Evolutionary conservation across 2,797 vertebrate species (phyloP).

Genomic region (Parauchenoglanis punctatus): DNA sequence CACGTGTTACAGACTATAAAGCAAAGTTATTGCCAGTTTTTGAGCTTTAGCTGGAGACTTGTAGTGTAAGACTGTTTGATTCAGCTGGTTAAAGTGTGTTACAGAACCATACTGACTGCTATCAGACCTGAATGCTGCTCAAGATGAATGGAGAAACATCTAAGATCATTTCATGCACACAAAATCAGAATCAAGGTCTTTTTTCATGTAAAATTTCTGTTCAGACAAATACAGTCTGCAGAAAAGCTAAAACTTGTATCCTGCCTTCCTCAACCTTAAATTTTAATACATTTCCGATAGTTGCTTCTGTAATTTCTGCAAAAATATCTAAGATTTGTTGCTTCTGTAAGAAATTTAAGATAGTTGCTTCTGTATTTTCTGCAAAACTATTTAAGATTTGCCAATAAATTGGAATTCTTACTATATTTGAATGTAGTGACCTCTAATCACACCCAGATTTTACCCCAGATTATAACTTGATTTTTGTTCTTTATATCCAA

Average conservation of each 20-base stretch:
- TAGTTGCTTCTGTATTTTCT: neutral
- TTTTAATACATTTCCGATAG: neutral
- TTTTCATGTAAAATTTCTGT: neutral
- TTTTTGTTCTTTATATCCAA: neutral
- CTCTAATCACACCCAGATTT: neutral
- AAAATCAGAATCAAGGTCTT: neutral
- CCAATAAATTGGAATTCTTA: neutral
- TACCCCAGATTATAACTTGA: neutral
- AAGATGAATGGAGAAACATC: neutral
- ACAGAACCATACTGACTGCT: neutral
- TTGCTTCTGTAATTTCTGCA: neutral
- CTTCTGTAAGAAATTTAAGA: too few species aligned
- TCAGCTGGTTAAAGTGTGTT: neutral
- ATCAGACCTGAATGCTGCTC: neutral
- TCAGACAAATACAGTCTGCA: neutral
- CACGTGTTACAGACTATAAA: slow-evolving; percentile 20
- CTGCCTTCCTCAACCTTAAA: neutral
- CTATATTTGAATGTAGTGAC: neutral
- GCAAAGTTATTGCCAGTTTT: neutral
- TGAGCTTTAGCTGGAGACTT: neutral
- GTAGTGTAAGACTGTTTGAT: neutral
- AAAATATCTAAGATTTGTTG: neutral
- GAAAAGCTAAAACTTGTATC: neutral
- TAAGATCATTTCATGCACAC: neutral
- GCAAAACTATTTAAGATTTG: neutral